These are phyloP conservation scores for pig (Sus scrofa) DNA, from an alignment of 2,113 vertebrate species.

Conservation along the genomic window T2T-Sscrofa CM000822.6:67160001-67160500, in stretches of 20 bases:
- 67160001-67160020: constrained; percentile 1
- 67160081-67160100: background rate
- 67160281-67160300: background rate
- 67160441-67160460: background rate
- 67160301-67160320: background rate
- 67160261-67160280: background rate
- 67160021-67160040: background rate
- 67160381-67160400: background rate
- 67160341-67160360: background rate
- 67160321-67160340: background rate
- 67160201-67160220: background rate
- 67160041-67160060: background rate
- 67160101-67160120: background rate
- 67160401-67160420: background rate
- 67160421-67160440: background rate
- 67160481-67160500: background rate
- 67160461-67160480: background rate
- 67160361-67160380: background rate
- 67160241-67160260: background rate
- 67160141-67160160: background rate
- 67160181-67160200: background rate
- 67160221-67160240: background rate
- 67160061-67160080: background rate
- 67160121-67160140: background rate
- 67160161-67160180: background rate